A percentile compares a stretch with the other conserved stretches of the same genome.
These are phyloP conservation scores for Meganola albula DNA, from an alignment of 2,888 invertebrate genomes.

Conservation along the genomic window DNA sequence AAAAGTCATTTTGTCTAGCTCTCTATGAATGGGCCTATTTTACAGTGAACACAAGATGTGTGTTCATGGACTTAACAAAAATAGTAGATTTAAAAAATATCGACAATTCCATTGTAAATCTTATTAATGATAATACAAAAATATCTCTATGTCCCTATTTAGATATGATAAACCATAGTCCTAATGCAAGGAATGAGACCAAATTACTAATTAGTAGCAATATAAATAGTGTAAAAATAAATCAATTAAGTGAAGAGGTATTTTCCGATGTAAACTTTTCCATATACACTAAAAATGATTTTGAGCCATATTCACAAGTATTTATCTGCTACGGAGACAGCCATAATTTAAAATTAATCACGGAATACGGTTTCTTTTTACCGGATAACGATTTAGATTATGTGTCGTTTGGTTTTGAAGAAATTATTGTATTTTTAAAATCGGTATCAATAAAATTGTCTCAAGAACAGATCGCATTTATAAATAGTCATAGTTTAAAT, in stretches of 20 bases:
- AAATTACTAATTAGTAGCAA: constrained; percentile 53
- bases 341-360: constrained; percentile 86
- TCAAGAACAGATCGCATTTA: constrained; percentile 79
- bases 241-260: constrained; percentile 43
- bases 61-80: constrained; percentile 81
- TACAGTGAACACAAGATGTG: constrained; percentile 90
- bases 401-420: constrained; percentile 77
- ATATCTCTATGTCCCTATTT: constrained; percentile 91
- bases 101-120: constrained; percentile 47
- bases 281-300: constrained; percentile 70
- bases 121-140: constrained; percentile 78
- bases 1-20: constrained; percentile 61
- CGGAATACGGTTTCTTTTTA: constrained; percentile 92
- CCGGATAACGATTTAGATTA: constrained; percentile 82
- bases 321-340: constrained; percentile 94
- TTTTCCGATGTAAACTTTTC: constrained; percentile 64
- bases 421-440: constrained; percentile 64
- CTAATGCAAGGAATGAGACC: constrained; percentile 76
- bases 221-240: constrained; percentile 45
- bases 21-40: constrained; percentile 89
- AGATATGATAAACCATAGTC: constrained; percentile 93
- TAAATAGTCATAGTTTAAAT: constrained; percentile 78
- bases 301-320: constrained; percentile 83
- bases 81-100: constrained; percentile 62
- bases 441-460: constrained; percentile 57